A percentile compares a stretch with the other conserved stretches of the same genome.
phyloP scores from a whole-genome alignment of 2,113 vertebrate genomes.

The Acrocephalus kingi region DNA sequence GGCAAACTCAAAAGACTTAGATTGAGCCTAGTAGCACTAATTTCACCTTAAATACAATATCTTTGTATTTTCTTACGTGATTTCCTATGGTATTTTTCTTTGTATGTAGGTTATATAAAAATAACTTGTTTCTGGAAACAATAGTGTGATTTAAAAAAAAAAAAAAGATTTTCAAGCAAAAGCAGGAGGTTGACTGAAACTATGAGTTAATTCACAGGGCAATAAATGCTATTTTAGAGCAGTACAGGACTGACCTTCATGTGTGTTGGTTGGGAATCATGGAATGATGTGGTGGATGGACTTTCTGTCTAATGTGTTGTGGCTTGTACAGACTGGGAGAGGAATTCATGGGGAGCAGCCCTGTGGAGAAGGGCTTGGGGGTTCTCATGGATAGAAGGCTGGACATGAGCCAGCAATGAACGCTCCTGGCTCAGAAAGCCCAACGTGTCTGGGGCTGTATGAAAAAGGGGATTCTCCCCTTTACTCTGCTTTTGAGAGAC shows the following conservation, averaged over 20 bases:
- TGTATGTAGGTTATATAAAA: not conserved
- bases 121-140: not conserved
- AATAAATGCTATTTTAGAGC: fast-evolving
- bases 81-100: not conserved
- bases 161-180: not conserved
- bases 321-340: not conserved
- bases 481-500: not conserved
- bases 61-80: not conserved
- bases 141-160: not conserved
- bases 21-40: not conserved
- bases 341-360: not conserved
- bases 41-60: not conserved
- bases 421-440: fast-evolving
- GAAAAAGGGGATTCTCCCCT: not conserved
- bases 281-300: not conserved
- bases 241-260: not conserved
- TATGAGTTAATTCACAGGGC: not conserved
- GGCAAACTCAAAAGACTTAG: not conserved
- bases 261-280: fast-evolving
- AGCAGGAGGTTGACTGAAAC: not conserved
- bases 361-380: not conserved
- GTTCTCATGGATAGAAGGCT: not conserved
- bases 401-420: not conserved
- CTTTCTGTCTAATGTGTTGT: not conserved
- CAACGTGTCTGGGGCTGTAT: fast-evolving